phyloP scores from a whole-genome alignment of 2,797 vertebrate species.

The Sciurus carolinensis region DNA sequence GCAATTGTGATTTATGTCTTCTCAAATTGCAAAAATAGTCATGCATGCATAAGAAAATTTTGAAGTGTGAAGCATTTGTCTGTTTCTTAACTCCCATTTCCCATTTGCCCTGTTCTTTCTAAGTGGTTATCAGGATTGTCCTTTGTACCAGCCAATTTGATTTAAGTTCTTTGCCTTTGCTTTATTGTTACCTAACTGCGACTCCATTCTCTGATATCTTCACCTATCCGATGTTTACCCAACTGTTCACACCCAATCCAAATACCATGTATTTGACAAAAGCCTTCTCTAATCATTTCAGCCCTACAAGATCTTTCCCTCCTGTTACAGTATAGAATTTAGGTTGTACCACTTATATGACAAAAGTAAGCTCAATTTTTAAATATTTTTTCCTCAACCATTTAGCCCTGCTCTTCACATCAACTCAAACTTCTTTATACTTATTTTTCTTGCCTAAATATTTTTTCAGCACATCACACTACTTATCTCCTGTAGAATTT shows the following conservation, averaged over 20 bases:
- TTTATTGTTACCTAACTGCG: not conserved
- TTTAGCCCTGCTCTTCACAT: not conserved
- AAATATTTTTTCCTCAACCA: not conserved
- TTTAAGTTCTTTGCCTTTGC: slow-evolving; percentile 27
- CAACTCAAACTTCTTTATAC: slow-evolving; percentile 4
- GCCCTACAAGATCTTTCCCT: not conserved
- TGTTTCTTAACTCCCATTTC: not conserved
- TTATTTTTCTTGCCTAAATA: slow-evolving; percentile 45
- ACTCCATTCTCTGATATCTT: not conserved
- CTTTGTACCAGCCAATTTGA: slow-evolving; percentile 3
- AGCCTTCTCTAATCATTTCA: slow-evolving; percentile 18
- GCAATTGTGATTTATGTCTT: slow-evolving; percentile 52
- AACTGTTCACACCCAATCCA: not conserved
- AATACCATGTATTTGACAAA: slow-evolving; percentile 33
- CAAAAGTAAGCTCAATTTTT: slow-evolving; percentile 41
- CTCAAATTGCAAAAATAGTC: slow-evolving; percentile 13
- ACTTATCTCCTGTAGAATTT: not conserved
- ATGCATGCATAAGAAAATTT: not conserved
- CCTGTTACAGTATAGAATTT: slow-evolving; percentile 6
- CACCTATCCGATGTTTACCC: slow-evolving; percentile 13
- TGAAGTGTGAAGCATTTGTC: slow-evolving; percentile 9
- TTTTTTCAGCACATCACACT: slow-evolving; percentile 1
- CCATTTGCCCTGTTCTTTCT: not conserved
- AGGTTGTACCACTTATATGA: not conserved
- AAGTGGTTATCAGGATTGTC: not conserved